Conservation (phyloP, 2,888 invertebrate species). For the Andrena minutula region DNA sequence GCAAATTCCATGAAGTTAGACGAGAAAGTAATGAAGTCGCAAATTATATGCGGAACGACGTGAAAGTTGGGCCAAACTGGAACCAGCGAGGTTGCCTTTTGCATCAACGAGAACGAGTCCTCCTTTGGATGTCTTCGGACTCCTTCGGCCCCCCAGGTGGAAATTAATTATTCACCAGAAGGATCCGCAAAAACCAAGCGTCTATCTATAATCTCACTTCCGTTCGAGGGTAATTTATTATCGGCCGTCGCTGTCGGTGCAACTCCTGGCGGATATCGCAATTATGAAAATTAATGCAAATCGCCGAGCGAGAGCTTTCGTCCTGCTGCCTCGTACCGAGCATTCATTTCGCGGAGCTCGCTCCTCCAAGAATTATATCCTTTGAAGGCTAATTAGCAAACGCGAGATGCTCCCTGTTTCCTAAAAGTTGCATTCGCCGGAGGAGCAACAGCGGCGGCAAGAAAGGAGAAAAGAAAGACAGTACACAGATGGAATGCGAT, state of each 20-base stretch:
- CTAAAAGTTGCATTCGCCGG: conserved; percentile 6
- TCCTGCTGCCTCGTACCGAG: background rate
- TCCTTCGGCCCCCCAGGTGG: background rate
- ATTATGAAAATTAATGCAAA: conserved; percentile 61
- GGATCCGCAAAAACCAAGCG: conserved; percentile 37
- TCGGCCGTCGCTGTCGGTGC: conserved; percentile 14
- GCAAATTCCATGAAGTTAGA: conserved; percentile 50
- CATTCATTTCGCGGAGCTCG: background rate
- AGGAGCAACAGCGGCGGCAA: background rate
- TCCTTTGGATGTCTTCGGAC: conserved; percentile 4
- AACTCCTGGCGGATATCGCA: conserved; percentile 27
- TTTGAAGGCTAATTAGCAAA: background rate
- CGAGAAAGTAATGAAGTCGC: conserved; percentile 52
- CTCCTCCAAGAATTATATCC: background rate
- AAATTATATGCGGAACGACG: conserved; percentile 52
- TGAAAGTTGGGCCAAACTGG: conserved; percentile 43
- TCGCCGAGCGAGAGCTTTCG: background rate
- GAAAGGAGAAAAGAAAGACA: background rate
- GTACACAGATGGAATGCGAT: conserved; percentile 36
- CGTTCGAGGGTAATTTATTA: conserved; percentile 49
- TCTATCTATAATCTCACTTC: conserved; percentile 40
- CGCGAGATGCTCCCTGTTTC: background rate
- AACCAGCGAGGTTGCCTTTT: conserved; percentile 38
- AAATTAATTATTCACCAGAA: conserved; percentile 55
- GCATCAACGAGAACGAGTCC: conserved; percentile 9